Base-by-base conservation (phyloP, 1,140 invertebrate genomes). In the Drosophila aff. region DNA sequence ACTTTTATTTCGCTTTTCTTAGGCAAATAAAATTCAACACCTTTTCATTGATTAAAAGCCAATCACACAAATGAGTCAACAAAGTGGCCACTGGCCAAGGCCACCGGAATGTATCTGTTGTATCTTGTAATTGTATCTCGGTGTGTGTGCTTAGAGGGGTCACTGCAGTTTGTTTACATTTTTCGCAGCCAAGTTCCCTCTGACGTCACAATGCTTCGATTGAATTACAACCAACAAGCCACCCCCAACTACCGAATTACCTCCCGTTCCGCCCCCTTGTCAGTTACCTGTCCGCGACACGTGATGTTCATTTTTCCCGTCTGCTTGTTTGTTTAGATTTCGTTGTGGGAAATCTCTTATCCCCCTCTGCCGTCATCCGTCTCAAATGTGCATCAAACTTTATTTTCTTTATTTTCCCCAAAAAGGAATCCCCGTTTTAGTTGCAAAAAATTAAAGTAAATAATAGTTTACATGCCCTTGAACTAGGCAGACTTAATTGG, bases 131-230 rank as follows among this genome's bases (percentile, higher is more conserved):
- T 38, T 47, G 49, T 50, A 61, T 66, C 36, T 59, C 41, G 33
- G 47, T 64, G 53, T 50, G 21, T 55, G 61, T 76, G 23, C 50
- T 13, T 18, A 15, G 50, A 52, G 50, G 68, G 69, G 49, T 62
- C 52, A 61, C 61, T 68, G 75, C 69, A 63, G 55, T 49, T 78
- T 89, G 80, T 78, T 87, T 89, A 74, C 81, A 58, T 53, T 62
- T 78, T 44, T 61, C 76, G 43, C n/a, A 33, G 31, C 31, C 50
- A 52, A 77, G 59, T 64, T 38, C 36, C 46, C 26, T n/a, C 44
- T 85, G 77, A 85, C 67, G 82, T 84, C 66, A 85, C 57, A 61
- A 23, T 16, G 31, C 41, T 83, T 50, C 61, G 31, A 66, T 76
- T 76, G 40, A 62, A 82, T 62, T 66, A 59, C 75, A 44, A 50